phyloP scores from a whole-genome alignment of 2,888 invertebrate species.

The Conistra vaccinii region DNA sequence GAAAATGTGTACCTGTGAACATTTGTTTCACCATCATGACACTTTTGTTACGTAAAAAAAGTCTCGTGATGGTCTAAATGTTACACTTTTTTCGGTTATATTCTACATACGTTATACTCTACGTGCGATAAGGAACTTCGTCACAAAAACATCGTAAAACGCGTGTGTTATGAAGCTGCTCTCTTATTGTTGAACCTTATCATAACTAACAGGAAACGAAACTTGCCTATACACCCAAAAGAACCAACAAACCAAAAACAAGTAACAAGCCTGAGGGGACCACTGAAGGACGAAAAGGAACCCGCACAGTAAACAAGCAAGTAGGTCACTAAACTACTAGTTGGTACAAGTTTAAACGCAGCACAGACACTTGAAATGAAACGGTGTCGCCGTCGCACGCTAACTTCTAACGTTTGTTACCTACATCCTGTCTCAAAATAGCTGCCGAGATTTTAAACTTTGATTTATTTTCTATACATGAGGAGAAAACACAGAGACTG shows the following conservation, averaged over 20 bases:
- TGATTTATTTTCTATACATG: slow-evolving; percentile 73
- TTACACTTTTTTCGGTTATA: too few species aligned
- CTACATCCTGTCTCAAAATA: slow-evolving; percentile 68
- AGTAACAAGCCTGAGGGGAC: not conserved
- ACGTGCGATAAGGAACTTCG: too few species aligned
- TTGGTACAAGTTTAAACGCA: slow-evolving; percentile 52
- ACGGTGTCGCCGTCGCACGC: slow-evolving; percentile 73
- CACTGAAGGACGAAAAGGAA: slow-evolving; percentile 14
- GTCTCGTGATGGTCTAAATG: too few species aligned
- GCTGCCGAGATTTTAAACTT: slow-evolving; percentile 76
- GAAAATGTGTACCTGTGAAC: too few species aligned
- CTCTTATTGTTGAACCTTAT: not conserved
- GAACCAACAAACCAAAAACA: not conserved
- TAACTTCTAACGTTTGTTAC: slow-evolving; percentile 79
- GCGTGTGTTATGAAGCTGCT: not conserved
- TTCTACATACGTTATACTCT: too few species aligned
- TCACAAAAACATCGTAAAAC: too few species aligned
- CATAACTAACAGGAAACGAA: not conserved
- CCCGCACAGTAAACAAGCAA: slow-evolving; percentile 40
- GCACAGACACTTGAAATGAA: slow-evolving; percentile 74
- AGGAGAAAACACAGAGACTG: slow-evolving; percentile 22
- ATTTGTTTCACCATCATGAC: accelerated
- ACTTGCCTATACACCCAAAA: not conserved
- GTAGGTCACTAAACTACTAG: slow-evolving; percentile 54
- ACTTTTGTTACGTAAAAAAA: too few species aligned